A percentile compares a stretch with the other conserved stretches of the same genome.
phyloP scores from a whole-genome alignment of 1,140 invertebrate genomes.

The Zaprionus vittiger region DNA sequence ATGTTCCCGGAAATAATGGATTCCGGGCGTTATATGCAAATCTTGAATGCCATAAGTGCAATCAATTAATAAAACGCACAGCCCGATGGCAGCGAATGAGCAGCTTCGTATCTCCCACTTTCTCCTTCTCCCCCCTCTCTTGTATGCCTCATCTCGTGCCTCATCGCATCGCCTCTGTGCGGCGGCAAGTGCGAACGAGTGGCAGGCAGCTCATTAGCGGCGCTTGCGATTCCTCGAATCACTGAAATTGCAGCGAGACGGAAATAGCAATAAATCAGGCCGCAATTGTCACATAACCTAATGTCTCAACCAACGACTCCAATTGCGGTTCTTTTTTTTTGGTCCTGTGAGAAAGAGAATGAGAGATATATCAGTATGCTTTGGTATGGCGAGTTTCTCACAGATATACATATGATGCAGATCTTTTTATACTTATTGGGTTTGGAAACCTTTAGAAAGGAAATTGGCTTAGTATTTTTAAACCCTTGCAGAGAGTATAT shows the following conservation, averaged over 20 bases:
- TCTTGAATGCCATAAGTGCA: conserved; percentile 69
- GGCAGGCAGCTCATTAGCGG: conserved; percentile 80
- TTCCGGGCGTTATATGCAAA: conserved; percentile 68
- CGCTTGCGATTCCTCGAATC: conserved; percentile 83
- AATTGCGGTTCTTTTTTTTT: background rate
- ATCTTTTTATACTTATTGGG: background rate
- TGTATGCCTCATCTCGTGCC: conserved; percentile 1
- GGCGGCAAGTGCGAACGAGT: conserved; percentile 56
- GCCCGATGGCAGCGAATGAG: background rate
- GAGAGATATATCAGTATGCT: background rate
- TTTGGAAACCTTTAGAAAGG: background rate
- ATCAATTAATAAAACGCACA: conserved; percentile 68
- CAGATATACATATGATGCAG: background rate
- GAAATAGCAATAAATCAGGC: conserved; percentile 81
- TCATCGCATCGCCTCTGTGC: background rate
- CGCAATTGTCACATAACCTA: conserved; percentile 77
- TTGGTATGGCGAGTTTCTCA: background rate
- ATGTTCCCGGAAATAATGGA: conserved; percentile 84
- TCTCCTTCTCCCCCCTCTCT: background rate
- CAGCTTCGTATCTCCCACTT: background rate
- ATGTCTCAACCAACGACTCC: conserved; percentile 49
- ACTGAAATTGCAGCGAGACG: conserved; percentile 81
- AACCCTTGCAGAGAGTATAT: too few relatives aligned
- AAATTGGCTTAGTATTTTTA: background rate
- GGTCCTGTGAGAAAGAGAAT: background rate